Conservation (phyloP, 2,888 invertebrate genomes). For the Tortrix viridana region DNA sequence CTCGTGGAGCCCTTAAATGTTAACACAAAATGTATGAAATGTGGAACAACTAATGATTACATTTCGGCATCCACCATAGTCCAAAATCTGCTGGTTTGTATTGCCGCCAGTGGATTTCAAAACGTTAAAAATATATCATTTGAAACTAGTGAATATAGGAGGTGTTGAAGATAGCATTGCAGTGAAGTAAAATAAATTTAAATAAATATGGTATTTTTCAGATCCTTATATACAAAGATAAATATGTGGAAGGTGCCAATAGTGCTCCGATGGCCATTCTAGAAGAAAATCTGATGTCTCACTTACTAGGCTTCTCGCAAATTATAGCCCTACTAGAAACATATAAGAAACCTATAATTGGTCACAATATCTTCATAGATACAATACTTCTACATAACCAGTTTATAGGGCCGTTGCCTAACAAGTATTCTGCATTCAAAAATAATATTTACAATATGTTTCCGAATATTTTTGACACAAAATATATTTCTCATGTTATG, state of each 20-base stretch:
- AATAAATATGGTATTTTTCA: constrained; percentile 60
- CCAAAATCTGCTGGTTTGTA: no score
- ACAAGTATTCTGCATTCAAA: constrained; percentile 87
- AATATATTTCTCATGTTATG: constrained; percentile 86
- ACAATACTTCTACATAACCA: constrained; percentile 88
- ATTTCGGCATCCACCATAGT: no score
- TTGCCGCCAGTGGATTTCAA: no score
- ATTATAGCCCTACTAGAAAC: constrained; percentile 85
- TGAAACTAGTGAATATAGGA: no score
- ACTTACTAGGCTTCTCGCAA: constrained; percentile 87
- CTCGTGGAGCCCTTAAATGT: no score
- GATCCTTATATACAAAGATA: constrained; percentile 72
- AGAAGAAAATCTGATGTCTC: constrained; percentile 77
- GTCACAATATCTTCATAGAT: constrained; percentile 90
- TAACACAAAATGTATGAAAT: no score
- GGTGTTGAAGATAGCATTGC: no score
- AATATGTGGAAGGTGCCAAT: constrained; percentile 67
- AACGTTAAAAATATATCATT: no score
- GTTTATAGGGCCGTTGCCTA: constrained; percentile 88
- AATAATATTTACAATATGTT: constrained; percentile 84
- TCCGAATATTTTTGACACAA: constrained; percentile 89
- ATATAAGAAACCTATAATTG: constrained; percentile 88
- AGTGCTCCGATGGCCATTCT: constrained; percentile 65
- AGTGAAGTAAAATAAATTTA: no score
- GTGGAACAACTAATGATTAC: no score